phyloP scores from a whole-genome alignment of 2,888 invertebrate species.

The Harpagoxenus sublaevis region DNA sequence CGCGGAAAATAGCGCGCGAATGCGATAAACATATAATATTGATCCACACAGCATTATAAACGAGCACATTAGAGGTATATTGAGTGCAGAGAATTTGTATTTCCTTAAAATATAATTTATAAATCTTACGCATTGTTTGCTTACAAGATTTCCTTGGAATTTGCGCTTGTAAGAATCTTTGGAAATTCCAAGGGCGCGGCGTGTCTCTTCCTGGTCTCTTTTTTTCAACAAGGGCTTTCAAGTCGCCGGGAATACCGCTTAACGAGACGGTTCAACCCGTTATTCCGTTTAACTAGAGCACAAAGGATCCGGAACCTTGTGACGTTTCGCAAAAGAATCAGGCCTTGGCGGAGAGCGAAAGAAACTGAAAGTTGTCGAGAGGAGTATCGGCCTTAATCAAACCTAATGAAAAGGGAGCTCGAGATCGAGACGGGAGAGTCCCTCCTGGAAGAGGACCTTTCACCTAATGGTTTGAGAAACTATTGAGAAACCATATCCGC shows the following conservation, averaged over 20 bases:
- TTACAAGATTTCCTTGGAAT: neutral
- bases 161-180: constrained; percentile 2
- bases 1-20: constrained; percentile 13
- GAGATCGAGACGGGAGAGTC: constrained; percentile 36
- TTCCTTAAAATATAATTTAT: neutral
- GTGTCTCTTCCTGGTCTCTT: constrained; percentile 9
- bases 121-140: neutral
- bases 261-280: constrained; percentile 48
- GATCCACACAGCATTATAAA: neutral
- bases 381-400: constrained; percentile 66
- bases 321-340: constrained; percentile 28
- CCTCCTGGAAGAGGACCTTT: constrained; percentile 57
- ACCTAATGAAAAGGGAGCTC: constrained; percentile 61
- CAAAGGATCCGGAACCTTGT: constrained; percentile 13
- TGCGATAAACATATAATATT: constrained; percentile 13
- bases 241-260: constrained; percentile 28
- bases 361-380: constrained; percentile 32
- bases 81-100: neutral
- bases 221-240: constrained; percentile 30
- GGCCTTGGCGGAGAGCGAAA: constrained; percentile 32
- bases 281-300: constrained; percentile 25
- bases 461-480: constrained; percentile 72
- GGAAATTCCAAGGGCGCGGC: constrained; percentile 7
- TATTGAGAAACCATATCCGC: constrained; percentile 52
- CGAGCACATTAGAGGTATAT: constrained; percentile 3